Base-by-base conservation (phyloP, 2,888 invertebrate genomes). In the Ellobium chinense region DNA sequence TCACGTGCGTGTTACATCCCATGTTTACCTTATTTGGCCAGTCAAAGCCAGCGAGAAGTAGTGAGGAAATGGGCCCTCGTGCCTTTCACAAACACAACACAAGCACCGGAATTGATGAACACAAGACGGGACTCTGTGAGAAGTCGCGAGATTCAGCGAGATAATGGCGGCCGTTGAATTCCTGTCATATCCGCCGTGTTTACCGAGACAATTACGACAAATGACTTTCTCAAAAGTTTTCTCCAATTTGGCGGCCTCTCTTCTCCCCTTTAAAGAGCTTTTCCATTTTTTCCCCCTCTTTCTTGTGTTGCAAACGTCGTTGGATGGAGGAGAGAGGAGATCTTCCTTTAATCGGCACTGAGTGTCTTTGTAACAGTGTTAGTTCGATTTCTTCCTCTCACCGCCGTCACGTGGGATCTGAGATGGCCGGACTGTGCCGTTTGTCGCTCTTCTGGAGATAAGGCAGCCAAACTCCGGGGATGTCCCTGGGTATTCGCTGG, bases 41-140 rank as follows among this genome's bases (percentile, higher is more conserved):
- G 58, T 90, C 82, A 89, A 88, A 68, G 82, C 77, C 36, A 3
- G 37, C 14, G 70, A 39, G 78, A 39, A 75, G 65, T 63, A 65
- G 60, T 29, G 65, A 56, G 56, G 77, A 82, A 77, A 77, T 73
- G 77, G 77, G 77, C 73, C 69, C 69, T 66, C 76, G 68, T 58
- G 76, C 72, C 66, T 56, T 80, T 74, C 77, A 76, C 82, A 82
- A 82, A 82, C 82, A 82, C 37, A 39, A 82, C 66, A 82, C 80
- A 80, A 80, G 80, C 56, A 58, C 58, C 68, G 80, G 80, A 77
- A 82, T 76, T 82, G 72, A 68, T 60, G 77, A 78, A 82, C 77
- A 82, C 73, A 80, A 77, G 80, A 79, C 69, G 76, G 63, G 24
- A 62, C 36, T 80, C 36, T 39, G 21, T 3, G 37, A 69, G 77